A percentile compares a stretch with the other conserved stretches of the same genome.
These are phyloP conservation scores for Masticophis lateralis DNA, from an alignment of 2,797 vertebrate genomes.

Conservation along the genomic window DNA sequence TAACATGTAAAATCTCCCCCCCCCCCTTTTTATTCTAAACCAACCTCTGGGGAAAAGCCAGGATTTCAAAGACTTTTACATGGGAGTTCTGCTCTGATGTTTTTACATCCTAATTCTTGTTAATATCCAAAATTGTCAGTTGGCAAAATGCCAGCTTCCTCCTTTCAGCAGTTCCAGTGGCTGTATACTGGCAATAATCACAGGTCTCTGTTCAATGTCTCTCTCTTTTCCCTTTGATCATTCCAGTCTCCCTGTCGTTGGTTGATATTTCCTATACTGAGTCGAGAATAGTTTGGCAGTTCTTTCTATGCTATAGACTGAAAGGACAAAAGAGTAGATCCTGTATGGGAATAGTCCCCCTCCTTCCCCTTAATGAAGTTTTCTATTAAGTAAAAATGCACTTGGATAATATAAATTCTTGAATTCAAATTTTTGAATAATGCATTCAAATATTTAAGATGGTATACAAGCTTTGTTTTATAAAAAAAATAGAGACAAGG, in stretches of 20 bases:
- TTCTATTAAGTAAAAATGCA: background rate
- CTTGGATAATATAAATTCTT: background rate
- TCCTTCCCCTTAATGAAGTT: background rate
- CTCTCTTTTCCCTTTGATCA: background rate
- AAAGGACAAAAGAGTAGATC: background rate
- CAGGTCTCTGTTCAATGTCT: background rate
- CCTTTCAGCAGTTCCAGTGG: background rate
- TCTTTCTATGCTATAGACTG: background rate
- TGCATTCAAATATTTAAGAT: background rate
- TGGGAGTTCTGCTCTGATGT: background rate
- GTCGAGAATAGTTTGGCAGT: background rate
- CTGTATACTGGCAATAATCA: background rate
- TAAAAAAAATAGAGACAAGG: background rate
- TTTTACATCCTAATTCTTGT: background rate
- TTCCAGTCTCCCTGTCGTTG: background rate
- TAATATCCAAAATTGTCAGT: background rate
- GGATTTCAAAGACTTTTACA: background rate
- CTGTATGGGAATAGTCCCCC: background rate
- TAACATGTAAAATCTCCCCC: background rate
- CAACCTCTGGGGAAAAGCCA: background rate
- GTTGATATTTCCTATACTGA: background rate
- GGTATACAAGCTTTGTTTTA: background rate
- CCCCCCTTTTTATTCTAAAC: background rate
- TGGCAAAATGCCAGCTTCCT: background rate
- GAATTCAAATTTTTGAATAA: background rate